Evolutionary conservation across 2,797 vertebrate genomes (phyloP).

Genomic region (Myotis pilosus): DNA sequence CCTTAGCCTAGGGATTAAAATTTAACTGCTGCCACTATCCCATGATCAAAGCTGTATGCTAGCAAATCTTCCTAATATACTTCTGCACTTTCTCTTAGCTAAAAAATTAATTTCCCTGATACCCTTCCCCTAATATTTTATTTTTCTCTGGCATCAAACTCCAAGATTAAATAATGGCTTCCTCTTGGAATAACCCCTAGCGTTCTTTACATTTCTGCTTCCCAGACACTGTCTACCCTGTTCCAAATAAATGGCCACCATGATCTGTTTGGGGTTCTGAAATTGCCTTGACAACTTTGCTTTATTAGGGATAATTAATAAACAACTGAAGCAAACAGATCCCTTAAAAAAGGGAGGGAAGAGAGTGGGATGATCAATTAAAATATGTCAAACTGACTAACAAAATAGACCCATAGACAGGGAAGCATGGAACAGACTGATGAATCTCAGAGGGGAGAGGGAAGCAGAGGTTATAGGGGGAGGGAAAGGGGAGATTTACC

Average conservation of each 20-base stretch:
- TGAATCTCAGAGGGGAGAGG: too few species aligned
- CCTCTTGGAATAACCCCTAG: background rate
- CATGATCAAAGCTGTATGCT: background rate
- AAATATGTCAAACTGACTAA: background rate
- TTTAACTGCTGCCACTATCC: background rate
- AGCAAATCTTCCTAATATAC: background rate
- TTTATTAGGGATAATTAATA: background rate
- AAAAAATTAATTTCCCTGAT: slow-evolving; percentile 13
- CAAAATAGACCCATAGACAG: too few species aligned
- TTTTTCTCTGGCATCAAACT: background rate
- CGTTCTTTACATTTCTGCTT: background rate
- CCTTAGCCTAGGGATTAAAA: background rate
- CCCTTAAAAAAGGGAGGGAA: background rate
- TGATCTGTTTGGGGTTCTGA: background rate
- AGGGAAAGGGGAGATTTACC: too few species aligned
- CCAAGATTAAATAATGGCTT: slow-evolving; percentile 1
- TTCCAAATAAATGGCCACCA: background rate
- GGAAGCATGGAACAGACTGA: too few species aligned
- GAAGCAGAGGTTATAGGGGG: too few species aligned
- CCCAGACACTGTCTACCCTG: background rate
- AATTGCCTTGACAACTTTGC: background rate
- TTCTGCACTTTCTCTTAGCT: background rate
- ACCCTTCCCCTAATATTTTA: background rate
- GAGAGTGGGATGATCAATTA: background rate
- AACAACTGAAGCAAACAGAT: background rate